phyloP scores from a whole-genome alignment of 92 coral and sea anemone genomes.

The Porites lobata region DNA sequence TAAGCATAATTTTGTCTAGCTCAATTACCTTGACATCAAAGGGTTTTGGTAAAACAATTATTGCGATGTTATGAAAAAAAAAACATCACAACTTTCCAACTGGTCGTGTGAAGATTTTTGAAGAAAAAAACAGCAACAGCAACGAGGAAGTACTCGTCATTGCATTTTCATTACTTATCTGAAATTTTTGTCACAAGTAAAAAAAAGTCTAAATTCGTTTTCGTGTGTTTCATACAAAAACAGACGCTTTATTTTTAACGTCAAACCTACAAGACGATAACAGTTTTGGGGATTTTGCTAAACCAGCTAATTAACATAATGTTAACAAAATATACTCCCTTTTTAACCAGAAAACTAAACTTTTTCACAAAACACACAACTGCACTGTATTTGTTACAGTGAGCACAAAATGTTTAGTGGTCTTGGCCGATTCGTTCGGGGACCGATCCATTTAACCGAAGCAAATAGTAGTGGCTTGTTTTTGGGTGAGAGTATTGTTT shows the following conservation, averaged over 20 bases:
- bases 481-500: not conserved
- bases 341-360: constrained; percentile 4
- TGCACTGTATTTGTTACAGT: not conserved
- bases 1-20: constrained; percentile 33
- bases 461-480: not conserved
- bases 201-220: not conserved
- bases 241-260: not conserved
- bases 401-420: not conserved
- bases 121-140: not conserved
- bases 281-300: not conserved
- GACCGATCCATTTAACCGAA: not conserved
- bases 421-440: not conserved
- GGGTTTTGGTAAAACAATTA: constrained; percentile 5
- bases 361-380: not conserved
- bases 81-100: not conserved
- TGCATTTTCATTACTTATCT: not conserved
- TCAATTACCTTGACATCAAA: constrained; percentile 18
- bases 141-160: not conserved
- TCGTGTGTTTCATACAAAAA: not conserved
- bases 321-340: constrained; percentile 26
- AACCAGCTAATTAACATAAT: constrained; percentile 9
- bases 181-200: not conserved
- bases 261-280: not conserved
- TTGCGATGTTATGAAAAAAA: not conserved
- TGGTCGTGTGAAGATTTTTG: not conserved